These are phyloP conservation scores for Catostylus mosaicus DNA, from an alignment of 30 jellyfish, hydroid and myxozoan species.

Conservation along the genomic window DNA sequence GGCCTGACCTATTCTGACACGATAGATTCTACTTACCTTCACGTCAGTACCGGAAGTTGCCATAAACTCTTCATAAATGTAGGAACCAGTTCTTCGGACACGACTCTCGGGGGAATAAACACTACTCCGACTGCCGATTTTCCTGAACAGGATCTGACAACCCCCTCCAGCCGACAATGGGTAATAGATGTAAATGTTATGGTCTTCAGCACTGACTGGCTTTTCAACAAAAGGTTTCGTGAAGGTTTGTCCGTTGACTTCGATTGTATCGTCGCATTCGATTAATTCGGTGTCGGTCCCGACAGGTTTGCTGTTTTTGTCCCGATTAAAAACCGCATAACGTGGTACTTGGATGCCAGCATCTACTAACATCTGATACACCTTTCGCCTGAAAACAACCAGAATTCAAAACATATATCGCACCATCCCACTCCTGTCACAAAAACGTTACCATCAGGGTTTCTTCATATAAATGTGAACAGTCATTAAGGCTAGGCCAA, in stretches of 20 bases:
- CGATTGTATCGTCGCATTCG: constrained; percentile 92
- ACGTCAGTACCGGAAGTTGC: constrained; percentile 99
- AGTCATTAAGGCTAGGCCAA: too few species aligned
- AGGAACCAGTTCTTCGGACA: constrained; percentile 92
- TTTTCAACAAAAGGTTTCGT: constrained; percentile 98
- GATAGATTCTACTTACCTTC: constrained; percentile 57
- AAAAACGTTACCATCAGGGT: too few species aligned
- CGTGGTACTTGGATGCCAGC: constrained; percentile 91
- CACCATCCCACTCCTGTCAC: too few species aligned
- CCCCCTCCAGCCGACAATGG: constrained; percentile 99
- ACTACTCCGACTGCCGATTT: constrained; percentile 99
- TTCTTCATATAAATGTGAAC: too few species aligned
- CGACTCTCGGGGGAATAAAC: constrained; percentile 98
- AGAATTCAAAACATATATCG: too few species aligned
- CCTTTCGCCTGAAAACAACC: constrained; percentile 78
- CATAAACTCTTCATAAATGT: constrained; percentile 96
- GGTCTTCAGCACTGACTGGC: constrained; percentile 99
- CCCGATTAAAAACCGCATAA: constrained; percentile 90
- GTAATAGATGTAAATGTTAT: constrained; percentile 86
- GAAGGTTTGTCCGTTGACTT: constrained; percentile 86
- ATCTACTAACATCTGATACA: constrained; percentile 83
- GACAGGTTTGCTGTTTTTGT: constrained; percentile 79
- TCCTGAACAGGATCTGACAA: constrained; percentile 93
- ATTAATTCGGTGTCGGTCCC: constrained; percentile 76
- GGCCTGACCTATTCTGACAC: neutral